Conservation (phyloP, 92 coral and sea anemone genomes). For the Muricea muricata region DNA sequence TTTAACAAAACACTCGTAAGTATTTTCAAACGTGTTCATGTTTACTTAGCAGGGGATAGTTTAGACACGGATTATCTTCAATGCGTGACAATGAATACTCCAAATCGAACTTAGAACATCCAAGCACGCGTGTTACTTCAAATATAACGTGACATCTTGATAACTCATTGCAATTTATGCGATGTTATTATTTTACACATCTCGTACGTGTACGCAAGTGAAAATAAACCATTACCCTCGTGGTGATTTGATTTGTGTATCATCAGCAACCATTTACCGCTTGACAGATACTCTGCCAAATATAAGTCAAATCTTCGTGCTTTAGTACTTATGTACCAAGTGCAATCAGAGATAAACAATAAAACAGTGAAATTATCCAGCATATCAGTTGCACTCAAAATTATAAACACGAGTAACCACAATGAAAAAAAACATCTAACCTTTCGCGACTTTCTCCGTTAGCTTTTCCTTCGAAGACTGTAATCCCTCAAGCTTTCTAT, state of each 20-base stretch:
- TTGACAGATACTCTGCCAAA: not conserved
- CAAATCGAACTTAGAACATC: not conserved
- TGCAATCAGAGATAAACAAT: too few relatives aligned
- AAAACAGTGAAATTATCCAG: too few relatives aligned
- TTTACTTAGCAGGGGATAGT: not conserved
- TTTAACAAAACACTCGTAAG: not conserved
- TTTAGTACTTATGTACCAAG: not conserved
- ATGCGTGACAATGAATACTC: not conserved
- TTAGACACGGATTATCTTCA: not conserved
- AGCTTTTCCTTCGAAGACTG: slow-evolving; percentile 44
- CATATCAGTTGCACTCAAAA: not conserved
- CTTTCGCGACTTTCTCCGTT: slow-evolving; percentile 28
- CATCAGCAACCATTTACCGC: not conserved
- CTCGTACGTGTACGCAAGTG: not conserved
- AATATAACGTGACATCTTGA: not conserved
- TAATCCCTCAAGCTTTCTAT: slow-evolving; percentile 34
- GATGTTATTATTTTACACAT: not conserved
- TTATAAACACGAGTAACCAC: not conserved
- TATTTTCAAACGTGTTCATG: not conserved
- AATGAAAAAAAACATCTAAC: not conserved
- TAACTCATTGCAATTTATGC: not conserved
- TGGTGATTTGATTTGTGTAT: not conserved
- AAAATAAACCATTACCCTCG: not conserved
- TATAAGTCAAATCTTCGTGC: not conserved
- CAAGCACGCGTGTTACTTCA: not conserved